These are phyloP conservation scores for Lepidocyrtoides sp. DNA, from an alignment of 2,888 invertebrate species.

Conservation along the genomic window DNA sequence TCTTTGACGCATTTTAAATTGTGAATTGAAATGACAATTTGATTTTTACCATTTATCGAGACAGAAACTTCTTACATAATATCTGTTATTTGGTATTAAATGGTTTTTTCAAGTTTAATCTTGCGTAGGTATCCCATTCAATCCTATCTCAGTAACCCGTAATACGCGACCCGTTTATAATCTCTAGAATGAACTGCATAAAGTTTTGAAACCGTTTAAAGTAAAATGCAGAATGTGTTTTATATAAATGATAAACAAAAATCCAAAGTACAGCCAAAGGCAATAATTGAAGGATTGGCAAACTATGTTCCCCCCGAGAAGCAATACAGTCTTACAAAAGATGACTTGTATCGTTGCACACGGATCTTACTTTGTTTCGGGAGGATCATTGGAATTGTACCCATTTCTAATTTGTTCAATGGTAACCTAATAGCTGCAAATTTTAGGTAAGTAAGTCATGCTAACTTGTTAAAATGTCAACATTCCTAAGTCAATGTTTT, in stretches of 20 bases:
- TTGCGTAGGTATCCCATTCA: too few species aligned
- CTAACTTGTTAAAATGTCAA: not conserved
- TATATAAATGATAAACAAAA: slow-evolving; percentile 17
- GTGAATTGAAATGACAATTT: too few species aligned
- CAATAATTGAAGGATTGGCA: not conserved
- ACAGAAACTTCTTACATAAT: too few species aligned
- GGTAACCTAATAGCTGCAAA: slow-evolving; percentile 2
- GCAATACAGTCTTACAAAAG: not conserved
- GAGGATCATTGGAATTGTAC: slow-evolving; percentile 54
- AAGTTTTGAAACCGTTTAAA: too few species aligned
- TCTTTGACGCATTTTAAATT: too few species aligned
- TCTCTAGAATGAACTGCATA: too few species aligned
- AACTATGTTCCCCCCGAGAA: not conserved
- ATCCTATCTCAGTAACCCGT: too few species aligned
- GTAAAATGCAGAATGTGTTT: slow-evolving; percentile 38
- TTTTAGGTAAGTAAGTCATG: slow-evolving; percentile 25
- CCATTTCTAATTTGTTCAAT: slow-evolving; percentile 45
- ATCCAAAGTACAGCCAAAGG: slow-evolving; percentile 32
- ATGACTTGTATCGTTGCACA: slow-evolving; percentile 52
- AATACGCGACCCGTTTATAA: too few species aligned
- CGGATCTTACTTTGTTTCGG: slow-evolving; percentile 48
- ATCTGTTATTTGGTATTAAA: too few species aligned
- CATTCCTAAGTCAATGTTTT: too few species aligned
- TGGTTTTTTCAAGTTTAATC: too few species aligned
- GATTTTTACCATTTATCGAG: too few species aligned